Evolutionary conservation across 2,888 invertebrate genomes (phyloP).

Genomic region (Spilarctia lutea): DNA sequence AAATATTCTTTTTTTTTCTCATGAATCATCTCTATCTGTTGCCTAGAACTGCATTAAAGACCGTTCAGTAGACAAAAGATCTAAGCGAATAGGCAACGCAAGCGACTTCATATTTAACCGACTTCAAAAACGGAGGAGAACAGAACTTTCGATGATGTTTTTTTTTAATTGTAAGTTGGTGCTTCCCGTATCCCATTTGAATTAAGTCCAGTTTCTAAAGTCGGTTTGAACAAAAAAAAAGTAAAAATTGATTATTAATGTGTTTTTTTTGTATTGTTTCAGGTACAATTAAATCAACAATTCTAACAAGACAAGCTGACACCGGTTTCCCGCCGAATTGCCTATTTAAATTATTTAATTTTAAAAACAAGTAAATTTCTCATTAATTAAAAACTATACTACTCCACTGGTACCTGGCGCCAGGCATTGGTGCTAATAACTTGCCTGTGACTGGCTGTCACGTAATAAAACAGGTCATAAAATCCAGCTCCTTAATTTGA

Average conservation of each 20-base stretch:
- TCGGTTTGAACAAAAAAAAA: too few species aligned
- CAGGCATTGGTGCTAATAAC: constrained; percentile 9
- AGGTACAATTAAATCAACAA: constrained; percentile 9
- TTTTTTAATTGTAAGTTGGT: too few species aligned
- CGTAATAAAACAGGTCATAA: constrained; percentile 17
- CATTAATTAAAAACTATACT: constrained; percentile 14
- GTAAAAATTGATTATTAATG: background rate
- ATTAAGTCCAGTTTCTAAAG: too few species aligned
- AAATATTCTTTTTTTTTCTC: too few species aligned
- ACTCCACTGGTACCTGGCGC: constrained; percentile 1
- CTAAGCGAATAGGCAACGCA: too few species aligned
- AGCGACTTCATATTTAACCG: too few species aligned
- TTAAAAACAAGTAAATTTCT: constrained; percentile 1
- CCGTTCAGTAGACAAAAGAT: too few species aligned
- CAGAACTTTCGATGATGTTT: too few species aligned
- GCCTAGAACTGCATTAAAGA: too few species aligned
- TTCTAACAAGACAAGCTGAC: background rate
- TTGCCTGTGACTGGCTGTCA: background rate
- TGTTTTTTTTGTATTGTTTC: constrained; percentile 13
- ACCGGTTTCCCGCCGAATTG: background rate
- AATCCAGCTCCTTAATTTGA: constrained; percentile 16
- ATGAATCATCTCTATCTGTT: too few species aligned
- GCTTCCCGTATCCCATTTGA: too few species aligned
- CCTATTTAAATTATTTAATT: background rate
- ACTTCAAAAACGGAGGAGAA: too few species aligned